Base-by-base conservation (phyloP, 2,888 invertebrate species). In the Agrochola circellaris region DNA sequence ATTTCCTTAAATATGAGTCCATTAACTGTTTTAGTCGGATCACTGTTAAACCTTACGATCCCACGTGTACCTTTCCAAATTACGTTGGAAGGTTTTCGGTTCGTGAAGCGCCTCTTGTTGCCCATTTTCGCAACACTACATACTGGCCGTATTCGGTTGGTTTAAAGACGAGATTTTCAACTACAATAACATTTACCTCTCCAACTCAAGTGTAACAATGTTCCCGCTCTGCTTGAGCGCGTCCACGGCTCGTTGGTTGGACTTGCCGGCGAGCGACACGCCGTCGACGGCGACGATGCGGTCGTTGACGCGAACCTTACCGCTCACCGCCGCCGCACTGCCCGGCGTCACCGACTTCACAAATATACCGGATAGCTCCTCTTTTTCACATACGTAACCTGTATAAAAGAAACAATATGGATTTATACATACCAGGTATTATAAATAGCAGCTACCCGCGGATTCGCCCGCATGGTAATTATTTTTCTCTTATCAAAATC, bases 221-320 rank as follows among this genome's bases (percentile, higher is more conserved):
- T 98, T 98, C 4, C 99, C 99, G 80, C 99, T 99, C 93, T 99
- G 99, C 87, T 99, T 98, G 75, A 99, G 97, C 67, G 99, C 98
- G 94, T 99, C 99, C 0, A 99, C 99, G 0, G 99, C 99, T 91
- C 99, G 98, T 92, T 99, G 99, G 96, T 99, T 99, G 74, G 99
- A 99, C 95, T 99, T 99, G 86, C 99, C 99, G 93, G 99, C 99
- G 82, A 99, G 97, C 34, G 99, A 98, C 89, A 98, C 98, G 34
- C 99, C 99, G 96, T 99, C 99, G n/a, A 98, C 99, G 94, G 99
- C 99, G 71, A 99, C 98, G 90, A 99, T 99, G 91, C 99, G 98
- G 96, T 99, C 99, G 95, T 99, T 99, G 87, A 99, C 99, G 89
- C 98, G 98, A 90, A 99, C 99, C 91, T 98, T 98, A 17, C 99